Evolutionary conservation across 2,888 invertebrate species (phyloP), one percentile per base, ranked within the genome.

Genomic region (Plebejus argus): DNA sequence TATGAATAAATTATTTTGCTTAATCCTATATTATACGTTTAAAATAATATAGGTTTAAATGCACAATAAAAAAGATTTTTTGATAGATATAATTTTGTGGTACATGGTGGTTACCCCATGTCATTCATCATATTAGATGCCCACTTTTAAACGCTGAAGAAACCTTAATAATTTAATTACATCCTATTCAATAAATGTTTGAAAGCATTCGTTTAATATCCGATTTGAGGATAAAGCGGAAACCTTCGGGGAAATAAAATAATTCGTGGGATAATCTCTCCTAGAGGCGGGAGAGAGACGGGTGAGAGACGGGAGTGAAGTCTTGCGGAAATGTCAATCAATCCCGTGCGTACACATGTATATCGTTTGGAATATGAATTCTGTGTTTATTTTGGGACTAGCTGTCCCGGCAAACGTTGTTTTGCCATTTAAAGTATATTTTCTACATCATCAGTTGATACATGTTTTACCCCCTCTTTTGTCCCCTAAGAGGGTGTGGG

Each of bases 131-230:
- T 53, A 53, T 61, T n/a, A 58, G 12, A 61, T 23, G 12, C 3
- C 28, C 28, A 66, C 28, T 15, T 66, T 66, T 33, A 33, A 66
- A 33, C 66, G 28, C 15, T 23, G 18, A 66, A 33, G 15, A 66
- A 66, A 66, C 28, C 66, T 66, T 28, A 33, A 18, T 66, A 33
- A 66, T 33, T 66, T 66, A 49, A 39, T 39, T 45, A 72, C 20
- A 23, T 49, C 49, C 74, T 53, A 53, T 74, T 49, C 74, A 74
- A 74, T 74, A 49, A 74, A 74, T 53, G 74, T 20, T 74, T 74
- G 28, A 53, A 53, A 74, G 23, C 72, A 15, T 72, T 49, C 74
- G 18, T 74, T 53, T 28, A 53, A 74, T 74, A 28, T 74, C 53
- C 74, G 74, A 74, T 53, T 74, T 28, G 8, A 45, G 74, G 7